These are phyloP conservation scores for Tiliacea citrago DNA, from an alignment of 2,888 invertebrate species.

Conservation along the genomic window DNA sequence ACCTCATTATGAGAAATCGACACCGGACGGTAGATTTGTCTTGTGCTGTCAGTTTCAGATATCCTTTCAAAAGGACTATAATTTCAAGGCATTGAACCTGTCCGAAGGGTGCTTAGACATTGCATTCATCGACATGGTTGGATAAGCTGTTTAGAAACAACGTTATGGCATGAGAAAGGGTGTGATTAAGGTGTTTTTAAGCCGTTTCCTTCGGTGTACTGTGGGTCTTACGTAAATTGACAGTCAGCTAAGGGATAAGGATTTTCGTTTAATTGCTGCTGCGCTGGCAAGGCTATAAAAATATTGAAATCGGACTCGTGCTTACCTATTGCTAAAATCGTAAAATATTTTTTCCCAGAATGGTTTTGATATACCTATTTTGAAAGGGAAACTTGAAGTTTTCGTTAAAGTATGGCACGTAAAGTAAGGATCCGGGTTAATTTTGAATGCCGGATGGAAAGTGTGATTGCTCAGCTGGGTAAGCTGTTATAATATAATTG, in stretches of 20 bases:
- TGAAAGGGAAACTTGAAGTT: too few species aligned
- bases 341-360: slow-evolving; percentile 21
- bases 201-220: slow-evolving; percentile 6
- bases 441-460: too few species aligned
- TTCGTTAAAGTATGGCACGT: too few species aligned
- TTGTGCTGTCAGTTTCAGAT: slow-evolving; percentile 39
- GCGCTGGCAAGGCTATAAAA: slow-evolving; percentile 12
- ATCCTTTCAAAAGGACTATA: slow-evolving; percentile 16
- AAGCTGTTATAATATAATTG: slow-evolving; percentile 26
- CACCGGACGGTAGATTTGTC: slow-evolving; percentile 37
- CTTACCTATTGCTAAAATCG: slow-evolving; percentile 14
- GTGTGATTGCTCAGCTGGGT: too few species aligned
- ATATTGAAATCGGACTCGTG: slow-evolving; percentile 12
- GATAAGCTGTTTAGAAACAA: slow-evolving; percentile 24
- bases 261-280: slow-evolving; percentile 14
- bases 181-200: slow-evolving; percentile 23
- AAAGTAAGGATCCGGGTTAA: too few species aligned
- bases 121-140: slow-evolving; percentile 26
- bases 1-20: slow-evolving; percentile 29
- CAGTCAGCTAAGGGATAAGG: slow-evolving; percentile 7
- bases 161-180: slow-evolving; percentile 11
- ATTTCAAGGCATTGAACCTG: slow-evolving; percentile 30
- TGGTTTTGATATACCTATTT: background rate
- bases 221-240: slow-evolving; percentile 8
- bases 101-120: slow-evolving; percentile 2